Conservation (phyloP, 2,888 invertebrate genomes). For the Latheticus oryzae region DNA sequence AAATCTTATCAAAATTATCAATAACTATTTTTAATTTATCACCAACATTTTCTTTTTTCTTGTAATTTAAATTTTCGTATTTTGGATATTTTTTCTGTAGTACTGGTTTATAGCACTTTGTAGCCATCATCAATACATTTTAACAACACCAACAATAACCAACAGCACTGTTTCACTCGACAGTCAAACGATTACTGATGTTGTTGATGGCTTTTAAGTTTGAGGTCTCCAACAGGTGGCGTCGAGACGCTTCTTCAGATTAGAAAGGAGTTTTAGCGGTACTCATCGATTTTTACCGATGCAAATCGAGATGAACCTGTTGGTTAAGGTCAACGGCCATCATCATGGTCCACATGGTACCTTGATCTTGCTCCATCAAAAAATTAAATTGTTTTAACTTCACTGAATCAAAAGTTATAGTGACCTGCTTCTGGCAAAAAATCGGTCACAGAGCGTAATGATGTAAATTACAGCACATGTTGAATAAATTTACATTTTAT, state of each 20-base stretch:
- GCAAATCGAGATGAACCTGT: conserved; percentile 35
- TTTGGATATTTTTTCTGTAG: too few relatives aligned
- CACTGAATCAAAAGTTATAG: background rate
- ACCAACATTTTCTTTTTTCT: conserved; percentile 67
- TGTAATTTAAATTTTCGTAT: conserved; percentile 55
- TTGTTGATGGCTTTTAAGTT: conserved; percentile 14
- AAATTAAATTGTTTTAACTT: background rate
- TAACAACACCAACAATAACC: conserved; percentile 6
- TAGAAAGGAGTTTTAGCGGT: conserved; percentile 32
- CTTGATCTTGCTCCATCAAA: conserved; percentile 6
- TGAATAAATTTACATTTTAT: background rate
- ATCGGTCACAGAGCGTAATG: background rate
- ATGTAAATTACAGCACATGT: background rate
- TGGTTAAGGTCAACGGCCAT: conserved; percentile 30
- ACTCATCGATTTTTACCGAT: conserved; percentile 28
- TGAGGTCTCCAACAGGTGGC: conserved; percentile 19
- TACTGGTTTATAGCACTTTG: conserved; percentile 17
- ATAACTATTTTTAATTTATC: conserved; percentile 66
- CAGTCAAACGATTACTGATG: conserved; percentile 25
- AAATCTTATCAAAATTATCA: conserved; percentile 69
- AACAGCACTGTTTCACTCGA: conserved; percentile 5
- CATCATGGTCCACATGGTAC: conserved; percentile 27
- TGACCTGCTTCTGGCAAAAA: conserved; percentile 11
- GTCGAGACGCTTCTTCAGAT: conserved; percentile 23
- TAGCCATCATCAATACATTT: conserved; percentile 32